Evolutionary conservation across 2,888 invertebrate species (phyloP), one percentile per base, ranked within the genome.

Genomic region (Agonum fuliginosum): DNA sequence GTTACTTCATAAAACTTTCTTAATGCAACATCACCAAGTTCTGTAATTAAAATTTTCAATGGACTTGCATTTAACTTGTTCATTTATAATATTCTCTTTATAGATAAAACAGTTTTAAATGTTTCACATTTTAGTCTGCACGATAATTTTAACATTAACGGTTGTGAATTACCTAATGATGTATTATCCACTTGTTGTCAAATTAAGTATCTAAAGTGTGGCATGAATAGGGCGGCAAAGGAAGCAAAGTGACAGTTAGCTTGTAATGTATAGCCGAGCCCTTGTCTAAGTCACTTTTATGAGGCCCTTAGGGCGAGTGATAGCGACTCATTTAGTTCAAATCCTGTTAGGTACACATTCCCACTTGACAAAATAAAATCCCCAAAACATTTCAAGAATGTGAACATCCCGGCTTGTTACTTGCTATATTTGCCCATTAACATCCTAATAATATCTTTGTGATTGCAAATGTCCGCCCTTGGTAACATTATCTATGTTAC

Each of bases 181-280:
- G 37, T 17, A 10, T n/a, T n/a, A n/a, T 62, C 34, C 37, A 37
- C 34, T 62, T 62, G 34, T 34, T 62, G 62, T 62, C 62, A 62
- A 62, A 62, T 62, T 62, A 62, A 62, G 37, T 17, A 34, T 30
- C 34, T 62, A 62, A 62, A 62, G 62, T 62, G 30, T 30, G 8
- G 34, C 14, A 62, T 62, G 34, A 62, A 62, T 62, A 62, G 34
- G 62, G 10, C 62, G 30, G 62, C 30, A 62, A 62, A 62, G 48
- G 3, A 62, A 62, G 62, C 17, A 22, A 17, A 19, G 62, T 34
- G 62, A 34, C 37, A 62, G 14, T 62, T 62, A 62, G 62, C 62
- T n/a, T 27, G 62, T 62, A 62, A 62, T 62, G 34, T 62, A 62
- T 62, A 62, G 62, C 34, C 51, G 51, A n/a, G 17, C 34, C 8